Base-by-base conservation (phyloP, 2,888 invertebrate species). In the Drosophila infuscata region DNA sequence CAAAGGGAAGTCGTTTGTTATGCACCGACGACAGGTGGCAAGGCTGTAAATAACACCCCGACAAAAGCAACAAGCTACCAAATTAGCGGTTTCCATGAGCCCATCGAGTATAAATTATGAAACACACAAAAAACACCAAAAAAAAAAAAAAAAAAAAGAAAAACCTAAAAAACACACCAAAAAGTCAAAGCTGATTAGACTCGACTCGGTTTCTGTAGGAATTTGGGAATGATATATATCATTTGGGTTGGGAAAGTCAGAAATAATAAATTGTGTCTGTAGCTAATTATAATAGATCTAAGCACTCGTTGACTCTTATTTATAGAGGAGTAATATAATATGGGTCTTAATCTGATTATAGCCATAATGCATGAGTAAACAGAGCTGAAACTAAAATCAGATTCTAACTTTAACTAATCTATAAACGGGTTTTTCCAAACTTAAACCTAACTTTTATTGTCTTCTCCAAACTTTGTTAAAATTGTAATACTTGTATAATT, bases 1-100 rank as follows among this genome's bases (percentile, higher is more conserved):
- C 61, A 58, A 72, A 72, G 89, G 83, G 78, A 86, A 89, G 84
- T 88, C 75, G 61, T 84, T 76, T 76, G 76, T 84, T 89, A 76
- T 60, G 68, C 41, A 32, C 67, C 60, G 63, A 25, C 74, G 89
- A 86, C 85, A 85, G 85, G 77, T 89, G 79, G 66, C 63, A 62
- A 60, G 48, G 67, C 65, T 70, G 83, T 89, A 88, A 85, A 84
- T 76, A 74, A 89, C 67, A 56, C 65, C 49, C 49, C 51, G 9
- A 72, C 61, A 68, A 72, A 72, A 77, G 68, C 79, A 67, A 68
- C 79, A 74, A 71, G 79, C 79, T 52, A 76, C 73, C 86, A 88
- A 85, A 88, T 83, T 83, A 88, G 89, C 76, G 43, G 76, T 59
- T 53, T 72, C 68, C 41, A 57, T 62, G 62, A 60, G 38, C 36